Evolutionary conservation across 2,797 vertebrate species (phyloP).

Genomic region (Sebastes cheni): DNA sequence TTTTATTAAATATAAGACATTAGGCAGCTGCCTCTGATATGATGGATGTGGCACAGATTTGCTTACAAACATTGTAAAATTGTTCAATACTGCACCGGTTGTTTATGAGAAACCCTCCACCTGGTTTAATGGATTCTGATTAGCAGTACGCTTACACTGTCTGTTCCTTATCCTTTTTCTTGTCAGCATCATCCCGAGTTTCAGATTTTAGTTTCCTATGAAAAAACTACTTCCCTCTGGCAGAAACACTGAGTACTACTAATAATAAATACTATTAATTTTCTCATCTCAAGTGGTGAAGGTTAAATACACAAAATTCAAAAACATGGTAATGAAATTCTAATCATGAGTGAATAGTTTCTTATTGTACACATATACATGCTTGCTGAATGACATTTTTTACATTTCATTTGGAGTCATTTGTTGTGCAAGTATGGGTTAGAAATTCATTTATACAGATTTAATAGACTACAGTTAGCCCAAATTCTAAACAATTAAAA

Average conservation of each 20-base stretch:
- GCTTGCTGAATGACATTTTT: background rate
- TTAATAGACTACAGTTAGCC: background rate
- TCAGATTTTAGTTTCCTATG: background rate
- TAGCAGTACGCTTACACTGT: background rate
- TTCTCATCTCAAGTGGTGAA: background rate
- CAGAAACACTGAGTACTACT: background rate
- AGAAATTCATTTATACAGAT: background rate
- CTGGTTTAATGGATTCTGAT: background rate
- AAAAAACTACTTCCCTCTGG: background rate
- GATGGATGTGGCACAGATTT: constrained; percentile 3
- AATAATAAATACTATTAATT: background rate
- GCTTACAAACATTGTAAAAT: background rate
- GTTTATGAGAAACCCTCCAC: background rate
- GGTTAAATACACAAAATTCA: background rate
- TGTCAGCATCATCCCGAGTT: background rate
- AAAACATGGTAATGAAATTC: background rate
- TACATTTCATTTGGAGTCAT: background rate
- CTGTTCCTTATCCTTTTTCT: background rate
- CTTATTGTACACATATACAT: no score
- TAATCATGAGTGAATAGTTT: background rate
- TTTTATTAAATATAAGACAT: background rate
- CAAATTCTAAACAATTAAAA: background rate
- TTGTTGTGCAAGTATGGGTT: background rate
- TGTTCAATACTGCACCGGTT: background rate
- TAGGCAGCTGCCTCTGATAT: background rate